Base-by-base conservation (phyloP, 2,888 invertebrate species). In the Plagodis dolabraria region DNA sequence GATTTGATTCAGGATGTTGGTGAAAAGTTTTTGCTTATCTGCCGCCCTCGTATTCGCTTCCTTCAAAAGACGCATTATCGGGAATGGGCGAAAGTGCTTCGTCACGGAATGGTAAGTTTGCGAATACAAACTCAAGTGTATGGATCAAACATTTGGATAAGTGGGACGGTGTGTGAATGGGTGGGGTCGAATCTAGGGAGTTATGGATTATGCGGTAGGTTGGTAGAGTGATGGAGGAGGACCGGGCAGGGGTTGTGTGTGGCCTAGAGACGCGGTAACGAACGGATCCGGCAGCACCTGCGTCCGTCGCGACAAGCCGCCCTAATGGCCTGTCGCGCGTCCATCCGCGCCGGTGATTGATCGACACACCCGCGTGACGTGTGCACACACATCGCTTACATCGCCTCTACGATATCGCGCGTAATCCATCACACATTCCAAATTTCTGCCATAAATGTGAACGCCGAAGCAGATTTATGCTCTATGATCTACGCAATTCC, bases 281-380 rank as follows among this genome's bases (percentile, higher is more conserved):
- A 69, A 60, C 65, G 66, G 63, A 72, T 65, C 67, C 53, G 60
- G 61, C 57, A 77, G 77, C 86, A 88, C 86, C 89, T 86, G 89
- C 79, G 83, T 79, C 77, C 74, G 68, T 62, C 62, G 60, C 82
- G 79, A 79, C 79, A 78, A 76, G 76, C 75, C 81, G 76, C 80
- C 81, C 90, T 91, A 91, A 92, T 91, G 91, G 89, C 83, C 86
- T 91, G 90, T 89, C 89, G 82, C 77, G 77, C 84, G 87, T 87
- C 87, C 88, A 86, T 87, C 86, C 86, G 79, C 80, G 76, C 67
- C 79, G 63, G 86, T 91, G 91, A 91, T 91, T 90, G 91, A 92
- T 92, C 87, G 89, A 86, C 87, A 82, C 83, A 79, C 83, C 82
- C 74, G 77, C 78, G 76, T 83, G 86, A 84, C 83, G 82, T 80